Percentiles rank a stretch among this genome's conserved stretches.
phyloP scores from a whole-genome alignment of 1,140 invertebrate species.

The Pachypsylla venusta region DNA sequence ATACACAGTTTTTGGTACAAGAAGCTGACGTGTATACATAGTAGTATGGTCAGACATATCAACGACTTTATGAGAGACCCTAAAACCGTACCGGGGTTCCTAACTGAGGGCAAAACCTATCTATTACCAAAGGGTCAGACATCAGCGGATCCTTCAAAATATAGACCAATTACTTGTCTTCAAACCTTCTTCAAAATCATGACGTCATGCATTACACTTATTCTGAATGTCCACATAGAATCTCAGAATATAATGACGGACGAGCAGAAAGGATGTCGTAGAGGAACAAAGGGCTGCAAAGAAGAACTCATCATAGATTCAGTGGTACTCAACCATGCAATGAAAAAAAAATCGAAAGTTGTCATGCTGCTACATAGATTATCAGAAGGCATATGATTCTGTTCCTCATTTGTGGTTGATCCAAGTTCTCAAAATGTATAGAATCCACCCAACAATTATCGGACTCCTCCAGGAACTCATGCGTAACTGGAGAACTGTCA shows the following conservation, averaged over 20 bases:
- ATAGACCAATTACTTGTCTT: conserved; percentile 16
- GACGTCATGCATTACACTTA: conserved; percentile 15
- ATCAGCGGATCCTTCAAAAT: conserved; percentile 13
- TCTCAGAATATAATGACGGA: conserved; percentile 17
- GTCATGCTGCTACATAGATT: conserved; percentile 16
- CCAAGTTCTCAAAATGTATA: conserved; percentile 16
- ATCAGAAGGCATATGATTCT: conserved; percentile 21
- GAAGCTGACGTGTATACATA: conserved; percentile 16
- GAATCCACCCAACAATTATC: conserved; percentile 8
- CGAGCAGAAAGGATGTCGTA: conserved; percentile 23
- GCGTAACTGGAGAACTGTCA: background rate
- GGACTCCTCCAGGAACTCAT: background rate
- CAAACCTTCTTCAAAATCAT: conserved; percentile 14
- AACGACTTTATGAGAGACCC: conserved; percentile 7
- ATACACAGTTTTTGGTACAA: conserved; percentile 22
- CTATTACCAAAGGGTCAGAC: conserved; percentile 18
- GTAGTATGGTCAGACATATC: background rate
- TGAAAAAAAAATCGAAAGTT: conserved; percentile 9
- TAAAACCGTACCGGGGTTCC: background rate
- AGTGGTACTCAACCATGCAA: conserved; percentile 10
- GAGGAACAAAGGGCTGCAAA: conserved; percentile 20
- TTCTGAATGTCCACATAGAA: conserved; percentile 19
- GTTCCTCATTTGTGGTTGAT: conserved; percentile 16
- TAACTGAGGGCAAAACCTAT: conserved; percentile 19
- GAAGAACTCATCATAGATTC: conserved; percentile 23